A percentile compares a stretch with the other conserved stretches of the same genome.
phyloP scores from a whole-genome alignment of 2,797 vertebrate species.

The Aldrovandia affinis region DNA sequence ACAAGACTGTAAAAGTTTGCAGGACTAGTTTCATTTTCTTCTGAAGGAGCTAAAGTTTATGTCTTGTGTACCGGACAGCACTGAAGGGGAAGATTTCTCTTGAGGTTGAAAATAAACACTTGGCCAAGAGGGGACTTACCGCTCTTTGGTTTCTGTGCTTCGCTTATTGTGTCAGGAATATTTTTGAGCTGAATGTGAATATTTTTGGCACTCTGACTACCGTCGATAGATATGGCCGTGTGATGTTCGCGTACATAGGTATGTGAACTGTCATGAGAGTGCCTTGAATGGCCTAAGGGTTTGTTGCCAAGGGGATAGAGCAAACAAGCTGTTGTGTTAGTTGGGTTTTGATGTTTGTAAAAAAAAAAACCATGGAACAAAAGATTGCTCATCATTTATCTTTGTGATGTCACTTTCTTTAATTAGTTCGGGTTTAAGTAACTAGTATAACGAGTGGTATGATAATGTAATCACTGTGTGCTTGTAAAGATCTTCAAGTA shows the following conservation, averaged over 20 bases:
- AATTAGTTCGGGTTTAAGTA: neutral
- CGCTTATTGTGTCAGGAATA: slow-evolving; percentile 39
- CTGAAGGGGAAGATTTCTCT: slow-evolving; percentile 28
- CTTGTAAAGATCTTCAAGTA: slow-evolving; percentile 1
- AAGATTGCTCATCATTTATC: slow-evolving; percentile 36
- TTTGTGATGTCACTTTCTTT: neutral
- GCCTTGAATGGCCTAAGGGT: slow-evolving; percentile 77
- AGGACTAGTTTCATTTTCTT: slow-evolving; percentile 75
- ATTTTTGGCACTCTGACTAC: neutral
- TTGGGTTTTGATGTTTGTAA: slow-evolving; percentile 74
- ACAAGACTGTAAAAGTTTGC: slow-evolving; percentile 62
- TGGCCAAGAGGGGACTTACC: slow-evolving; percentile 28
- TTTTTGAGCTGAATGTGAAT: slow-evolving; percentile 25
- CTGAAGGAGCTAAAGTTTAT: slow-evolving; percentile 55
- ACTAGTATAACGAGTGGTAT: neutral
- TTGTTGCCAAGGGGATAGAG: slow-evolving; percentile 83
- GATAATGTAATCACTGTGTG: neutral
- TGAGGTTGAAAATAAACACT: slow-evolving; percentile 10
- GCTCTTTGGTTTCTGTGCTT: slow-evolving; percentile 33
- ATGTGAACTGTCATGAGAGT: slow-evolving; percentile 70
- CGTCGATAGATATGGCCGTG: slow-evolving; percentile 55
- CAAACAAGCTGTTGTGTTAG: slow-evolving; percentile 82
- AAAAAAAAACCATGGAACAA: slow-evolving; percentile 62
- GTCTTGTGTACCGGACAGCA: slow-evolving; percentile 51
- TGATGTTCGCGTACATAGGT: slow-evolving; percentile 62